Conservation (phyloP, 2,113 vertebrate species). For the Phalacrocorax aristotelis region DNA sequence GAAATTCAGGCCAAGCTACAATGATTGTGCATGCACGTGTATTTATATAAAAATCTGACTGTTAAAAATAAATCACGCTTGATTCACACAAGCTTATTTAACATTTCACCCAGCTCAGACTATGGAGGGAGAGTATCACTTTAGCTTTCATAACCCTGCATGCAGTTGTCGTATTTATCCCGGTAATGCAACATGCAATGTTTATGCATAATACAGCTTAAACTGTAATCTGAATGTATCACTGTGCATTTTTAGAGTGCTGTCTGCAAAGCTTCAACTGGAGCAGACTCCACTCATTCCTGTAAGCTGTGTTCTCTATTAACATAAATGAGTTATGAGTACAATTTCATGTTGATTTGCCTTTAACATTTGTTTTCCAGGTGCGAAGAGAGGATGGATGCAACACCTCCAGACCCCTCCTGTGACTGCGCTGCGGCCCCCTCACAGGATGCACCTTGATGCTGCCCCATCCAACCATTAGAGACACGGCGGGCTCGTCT, state of each 20-base stretch:
- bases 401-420: not conserved
- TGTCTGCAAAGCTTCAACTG: not conserved
- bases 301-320: not conserved
- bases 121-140: rapidly evolving
- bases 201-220: not conserved
- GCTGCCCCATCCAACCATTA: no score
- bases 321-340: not conserved
- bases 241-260: not conserved
- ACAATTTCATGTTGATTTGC: not conserved
- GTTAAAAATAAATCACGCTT: not conserved
- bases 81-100: not conserved
- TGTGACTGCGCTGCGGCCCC: not conserved
- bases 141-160: not conserved
- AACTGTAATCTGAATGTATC: not conserved
- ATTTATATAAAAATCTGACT: not conserved
- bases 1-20: not conserved
- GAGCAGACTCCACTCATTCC: not conserved
- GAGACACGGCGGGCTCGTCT: rapidly evolving
- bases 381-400: not conserved
- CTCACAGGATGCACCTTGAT: not conserved
- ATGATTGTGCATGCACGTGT: not conserved
- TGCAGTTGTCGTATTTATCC: not conserved
- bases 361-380: not conserved
- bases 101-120: not conserved
- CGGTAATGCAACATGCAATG: not conserved